Base-by-base conservation (phyloP, 2,113 vertebrate genomes). In the Poeciliopsis retropinna region DNA sequence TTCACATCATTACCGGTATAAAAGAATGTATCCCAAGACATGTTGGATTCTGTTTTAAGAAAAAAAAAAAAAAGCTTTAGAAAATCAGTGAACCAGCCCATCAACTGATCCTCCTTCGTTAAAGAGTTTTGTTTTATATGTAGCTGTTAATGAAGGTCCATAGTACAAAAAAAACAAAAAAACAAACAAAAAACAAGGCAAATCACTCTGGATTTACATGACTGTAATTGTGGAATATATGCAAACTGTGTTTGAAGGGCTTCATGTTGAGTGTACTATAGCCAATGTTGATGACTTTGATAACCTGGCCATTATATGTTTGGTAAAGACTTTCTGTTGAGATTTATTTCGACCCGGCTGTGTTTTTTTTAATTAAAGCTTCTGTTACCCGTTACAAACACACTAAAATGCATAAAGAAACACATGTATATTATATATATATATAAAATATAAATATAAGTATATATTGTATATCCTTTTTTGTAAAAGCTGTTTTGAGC, bases 401-500 rank as follows among this genome's bases (percentile, higher is more conserved):
- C 85, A 84, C 88, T 77, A 72, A 86, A 84, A 91, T 88, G 79
- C 89, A 92, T 89, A 89, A 91, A 90, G 84, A 92, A 91, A 87
- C 89, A 92, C 89, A 30, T 93, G 88, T 93, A 90, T 92, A 91
- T 91, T 91, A 90, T 91, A 91, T 89, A 92, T 90, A 93, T 91
- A 92, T 91, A 90, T 91, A 91, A 92, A 91, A 92, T 89, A 92
- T 91, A 93, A 85, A 90, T 92, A 91, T 88, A 88, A 88, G 86
- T 91, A 92, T 93, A 92, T 92, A 93, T 94, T 93, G 90, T 93
- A 94, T 91, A 92, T 92, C 88, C 89, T 94, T 91, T 93, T 94
- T 92, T 92, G 92, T 94, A 94, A 95, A 93, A 94, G 92, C 93
- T 91, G 92, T 93, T 94, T 94, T 93, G 90, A 95, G 89, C 92